Conservation (phyloP, 2,888 invertebrate genomes). For the Notodonta ziczac region DNA sequence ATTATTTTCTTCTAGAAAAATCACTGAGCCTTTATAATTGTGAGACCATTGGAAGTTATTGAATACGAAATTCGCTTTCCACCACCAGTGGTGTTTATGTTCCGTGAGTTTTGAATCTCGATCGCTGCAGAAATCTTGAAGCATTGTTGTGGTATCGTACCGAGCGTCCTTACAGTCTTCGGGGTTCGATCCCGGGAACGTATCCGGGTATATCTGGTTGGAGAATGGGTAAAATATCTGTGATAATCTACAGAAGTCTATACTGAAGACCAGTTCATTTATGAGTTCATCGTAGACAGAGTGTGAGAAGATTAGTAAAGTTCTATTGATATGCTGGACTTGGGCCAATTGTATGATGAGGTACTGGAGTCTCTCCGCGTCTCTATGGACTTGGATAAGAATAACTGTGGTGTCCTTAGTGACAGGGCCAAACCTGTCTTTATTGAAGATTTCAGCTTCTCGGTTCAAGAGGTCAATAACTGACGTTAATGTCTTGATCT, state of each 20-base stretch:
- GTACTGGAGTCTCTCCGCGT: conserved; percentile 43
- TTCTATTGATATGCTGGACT: conserved; percentile 43
- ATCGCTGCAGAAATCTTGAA: conserved; percentile 20
- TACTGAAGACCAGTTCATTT: conserved; percentile 42
- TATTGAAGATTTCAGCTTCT: conserved; percentile 37
- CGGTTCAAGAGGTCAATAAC: conserved; percentile 38
- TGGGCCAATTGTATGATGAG: conserved; percentile 51
- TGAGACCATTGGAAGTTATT: conserved; percentile 35
- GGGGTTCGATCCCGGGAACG: conserved; percentile 49
- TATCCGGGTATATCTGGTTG: conserved; percentile 49
- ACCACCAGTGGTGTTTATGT: conserved; percentile 67
- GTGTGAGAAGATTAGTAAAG: conserved; percentile 59
- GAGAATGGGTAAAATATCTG: conserved; percentile 62
- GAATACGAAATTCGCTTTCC: conserved; percentile 58
- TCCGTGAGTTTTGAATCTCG: conserved; percentile 48
- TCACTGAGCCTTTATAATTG: conserved; percentile 37
- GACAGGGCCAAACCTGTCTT: conserved; percentile 31
- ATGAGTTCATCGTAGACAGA: conserved; percentile 48
- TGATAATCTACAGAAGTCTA: conserved; percentile 58
- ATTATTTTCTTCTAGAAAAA: conserved; percentile 56
- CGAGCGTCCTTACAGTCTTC: conserved; percentile 32
- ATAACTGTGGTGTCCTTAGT: conserved; percentile 36
- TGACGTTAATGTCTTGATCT: conserved; percentile 21
- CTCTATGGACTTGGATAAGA: conserved; percentile 46
- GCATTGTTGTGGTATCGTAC: not conserved